Base-by-base conservation (phyloP, 2,113 vertebrate genomes). In the Hylia prasina region DNA sequence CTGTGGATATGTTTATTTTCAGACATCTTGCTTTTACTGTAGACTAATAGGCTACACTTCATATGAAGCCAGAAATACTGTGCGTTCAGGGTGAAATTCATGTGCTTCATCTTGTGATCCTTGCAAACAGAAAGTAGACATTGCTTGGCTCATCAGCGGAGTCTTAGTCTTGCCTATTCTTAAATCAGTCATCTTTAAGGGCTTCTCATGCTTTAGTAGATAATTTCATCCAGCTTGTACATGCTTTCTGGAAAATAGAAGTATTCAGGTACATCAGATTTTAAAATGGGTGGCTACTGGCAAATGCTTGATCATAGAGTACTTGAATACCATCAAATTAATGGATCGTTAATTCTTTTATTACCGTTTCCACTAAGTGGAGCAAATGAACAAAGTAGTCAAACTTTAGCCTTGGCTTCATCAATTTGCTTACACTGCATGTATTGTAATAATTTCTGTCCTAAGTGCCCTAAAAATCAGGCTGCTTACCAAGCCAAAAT, bases 141-240 rank as follows among this genome's bases (percentile, higher is more conserved):
- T 82, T 83, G 15, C 17, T 72, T 1, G 2, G 21, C 57, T 93
- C 35, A 35, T 60, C 3, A 2, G 6, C 0, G 0, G 10, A n/a
- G 13, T 76, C 18, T 16, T 44, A 30, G 31, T 72, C 39, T 81
- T 72, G 4, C 22, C 28, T 8, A 0, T 91, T 94, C 70, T 50
- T 27, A 77, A 72, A 45, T 64, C 11, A 63, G 15, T 54, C 4
- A 15, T 63, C 25, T 78, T 58, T 75, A 56, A 42, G 16, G 19
- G 3, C 13, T 66, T 54, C 37, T 71, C 4, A 5, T 57, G 20
- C 28, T 51, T 65, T 37, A 44, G 24, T 33, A 61, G 53, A 8
- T 76, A 40, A 47, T 24, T 75, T 66, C 51, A 22, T 71, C 72
- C 23, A 42, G 10, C 4, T 37, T 56, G 11, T 64, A 35, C 30